Evolutionary conservation across 1,140 invertebrate genomes (phyloP).

Genomic region (Conopomorpha cramerella): DNA sequence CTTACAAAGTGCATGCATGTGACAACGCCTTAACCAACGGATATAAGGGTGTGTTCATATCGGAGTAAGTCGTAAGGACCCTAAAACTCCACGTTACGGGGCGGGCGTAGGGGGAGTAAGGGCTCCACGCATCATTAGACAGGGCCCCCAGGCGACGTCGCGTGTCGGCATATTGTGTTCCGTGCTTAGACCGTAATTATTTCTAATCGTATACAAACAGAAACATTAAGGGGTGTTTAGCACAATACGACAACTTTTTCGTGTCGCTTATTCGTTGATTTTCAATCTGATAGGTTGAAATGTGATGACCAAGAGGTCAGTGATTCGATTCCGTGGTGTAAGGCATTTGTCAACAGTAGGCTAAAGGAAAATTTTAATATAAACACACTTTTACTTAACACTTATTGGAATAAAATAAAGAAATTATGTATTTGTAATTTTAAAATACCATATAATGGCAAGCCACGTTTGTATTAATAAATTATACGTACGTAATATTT

Average conservation of each 20-base stretch:
- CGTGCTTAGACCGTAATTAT: slow-evolving; percentile 47
- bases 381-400: neutral
- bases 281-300: too few species aligned
- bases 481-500: too few species aligned
- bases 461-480: too few species aligned
- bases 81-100: too few species aligned
- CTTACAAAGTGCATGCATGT: neutral
- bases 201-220: slow-evolving; percentile 11
- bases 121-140: slow-evolving; percentile 46
- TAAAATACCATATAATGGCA: too few species aligned
- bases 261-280: too few species aligned
- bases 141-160: slow-evolving; percentile 24
- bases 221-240: neutral
- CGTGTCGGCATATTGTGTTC: slow-evolving; percentile 36
- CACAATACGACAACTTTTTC: neutral
- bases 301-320: too few species aligned
- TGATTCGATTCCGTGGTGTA: too few species aligned
- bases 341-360: neutral
- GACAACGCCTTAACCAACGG: slow-evolving; percentile 4
- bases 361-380: neutral
- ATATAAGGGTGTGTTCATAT: slow-evolving; percentile 25
- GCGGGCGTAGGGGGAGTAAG: slow-evolving; percentile 9
- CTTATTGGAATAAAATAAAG: too few species aligned
- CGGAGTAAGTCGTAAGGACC: slow-evolving; percentile 12
- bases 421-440: too few species aligned